These are phyloP conservation scores for Campoletis raptor DNA, from an alignment of 2,888 invertebrate species.

Conservation along the genomic window DNA sequence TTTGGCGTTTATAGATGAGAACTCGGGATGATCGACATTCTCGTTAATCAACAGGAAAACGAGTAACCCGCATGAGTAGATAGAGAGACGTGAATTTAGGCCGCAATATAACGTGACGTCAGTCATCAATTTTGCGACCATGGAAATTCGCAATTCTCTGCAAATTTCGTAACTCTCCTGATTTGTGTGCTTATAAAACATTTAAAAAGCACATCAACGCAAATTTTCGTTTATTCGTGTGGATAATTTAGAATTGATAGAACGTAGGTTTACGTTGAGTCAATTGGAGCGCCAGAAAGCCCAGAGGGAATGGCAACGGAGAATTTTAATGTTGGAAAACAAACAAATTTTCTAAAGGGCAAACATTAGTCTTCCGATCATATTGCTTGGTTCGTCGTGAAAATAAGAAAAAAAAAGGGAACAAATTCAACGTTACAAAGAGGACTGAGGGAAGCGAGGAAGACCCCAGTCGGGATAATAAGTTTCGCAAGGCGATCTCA, in stretches of 20 bases:
- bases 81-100: slow-evolving; percentile 27
- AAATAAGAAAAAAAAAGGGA: background rate
- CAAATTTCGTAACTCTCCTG: slow-evolving; percentile 8
- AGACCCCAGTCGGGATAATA: slow-evolving; percentile 38
- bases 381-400: slow-evolving; percentile 18
- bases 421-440: background rate
- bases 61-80: background rate
- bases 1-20: slow-evolving; percentile 44
- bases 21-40: slow-evolving; percentile 26
- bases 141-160: slow-evolving; percentile 35
- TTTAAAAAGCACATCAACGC: background rate
- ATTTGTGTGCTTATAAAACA: slow-evolving; percentile 44
- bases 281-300: background rate
- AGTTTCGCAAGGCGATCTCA: slow-evolving; percentile 75
- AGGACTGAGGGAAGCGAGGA: slow-evolving; percentile 16
- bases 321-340: slow-evolving; percentile 25
- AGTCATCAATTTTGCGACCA: slow-evolving; percentile 40
- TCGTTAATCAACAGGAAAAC: slow-evolving; percentile 23
- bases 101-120: slow-evolving; percentile 39
- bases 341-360: slow-evolving; percentile 32
- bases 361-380: slow-evolving; percentile 25
- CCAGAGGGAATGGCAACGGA: background rate
- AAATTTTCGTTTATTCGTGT: slow-evolving; percentile 43
- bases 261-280: slow-evolving; percentile 11
- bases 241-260: slow-evolving; percentile 42